These are phyloP conservation scores for Homarus gammarus DNA, from an alignment of 2,888 invertebrate species.

Conservation along the genomic window DNA sequence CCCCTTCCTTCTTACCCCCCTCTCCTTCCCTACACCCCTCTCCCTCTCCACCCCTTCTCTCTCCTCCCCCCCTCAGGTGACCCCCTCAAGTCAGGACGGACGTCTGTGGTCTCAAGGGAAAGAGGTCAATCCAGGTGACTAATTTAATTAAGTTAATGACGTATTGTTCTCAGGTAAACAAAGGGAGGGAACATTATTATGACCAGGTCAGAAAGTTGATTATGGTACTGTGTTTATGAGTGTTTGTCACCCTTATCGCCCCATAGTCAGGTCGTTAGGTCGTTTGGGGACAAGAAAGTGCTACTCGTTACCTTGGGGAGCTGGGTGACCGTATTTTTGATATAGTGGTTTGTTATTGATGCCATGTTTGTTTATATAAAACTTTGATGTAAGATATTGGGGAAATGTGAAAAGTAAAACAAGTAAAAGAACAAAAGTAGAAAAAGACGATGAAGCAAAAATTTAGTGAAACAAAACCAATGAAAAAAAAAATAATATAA, in stretches of 20 bases:
- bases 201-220: too few species aligned
- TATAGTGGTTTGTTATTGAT: too few species aligned
- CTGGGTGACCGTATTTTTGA: too few species aligned
- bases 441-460: not conserved
- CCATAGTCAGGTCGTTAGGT: too few species aligned
- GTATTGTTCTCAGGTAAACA: slow-evolving; percentile 45
- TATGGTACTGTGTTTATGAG: too few species aligned
- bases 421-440: not conserved
- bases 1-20: not conserved
- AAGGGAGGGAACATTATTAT: not conserved
- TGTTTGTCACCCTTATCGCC: too few species aligned
- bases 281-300: too few species aligned
- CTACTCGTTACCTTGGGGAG: too few species aligned
- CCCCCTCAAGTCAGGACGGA: not conserved
- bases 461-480: not conserved
- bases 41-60: not conserved
- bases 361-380: too few species aligned
- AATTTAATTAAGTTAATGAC: slow-evolving; percentile 61
- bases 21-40: not conserved
- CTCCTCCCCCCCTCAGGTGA: not conserved
- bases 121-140: slow-evolving; percentile 25
- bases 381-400: too few species aligned
- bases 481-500: not conserved
- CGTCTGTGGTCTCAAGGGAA: slow-evolving; percentile 14
- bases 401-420: too few species aligned